A percentile compares a stretch with the other conserved stretches of the same genome.
phyloP scores from a whole-genome alignment of 2,113 vertebrate species.

The Egretta garzetta region DNA sequence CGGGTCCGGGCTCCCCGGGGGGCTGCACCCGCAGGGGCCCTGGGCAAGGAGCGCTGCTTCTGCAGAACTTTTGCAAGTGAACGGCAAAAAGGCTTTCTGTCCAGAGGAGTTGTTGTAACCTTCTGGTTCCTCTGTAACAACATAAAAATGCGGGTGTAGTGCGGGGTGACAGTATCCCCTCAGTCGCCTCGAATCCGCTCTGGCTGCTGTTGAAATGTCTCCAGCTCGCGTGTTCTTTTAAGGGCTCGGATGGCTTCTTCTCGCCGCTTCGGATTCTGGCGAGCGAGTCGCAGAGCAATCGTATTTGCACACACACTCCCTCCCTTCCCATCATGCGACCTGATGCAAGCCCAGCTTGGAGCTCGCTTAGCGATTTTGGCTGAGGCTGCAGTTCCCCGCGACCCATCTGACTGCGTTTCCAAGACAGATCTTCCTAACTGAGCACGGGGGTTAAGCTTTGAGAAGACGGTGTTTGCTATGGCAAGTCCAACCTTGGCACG shows the following conservation, averaged over 20 bases:
- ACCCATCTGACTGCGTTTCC: background rate
- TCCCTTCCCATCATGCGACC: background rate
- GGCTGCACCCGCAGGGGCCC: background rate
- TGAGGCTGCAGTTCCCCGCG: background rate
- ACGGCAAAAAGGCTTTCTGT: background rate
- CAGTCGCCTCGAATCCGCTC: background rate
- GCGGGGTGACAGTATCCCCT: background rate
- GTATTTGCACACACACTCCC: background rate
- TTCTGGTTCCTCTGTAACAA: background rate
- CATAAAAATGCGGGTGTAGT: accelerated
- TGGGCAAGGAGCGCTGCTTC: background rate
- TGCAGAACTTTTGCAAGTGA: background rate
- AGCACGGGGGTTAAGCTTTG: background rate
- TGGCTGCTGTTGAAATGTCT: background rate
- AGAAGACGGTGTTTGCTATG: background rate
- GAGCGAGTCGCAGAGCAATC: background rate
- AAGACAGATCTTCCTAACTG: accelerated
- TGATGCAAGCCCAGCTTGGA: background rate
- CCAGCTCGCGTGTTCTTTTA: background rate
- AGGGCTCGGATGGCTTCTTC: background rate
- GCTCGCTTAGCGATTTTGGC: background rate
- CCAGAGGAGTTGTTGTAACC: background rate
- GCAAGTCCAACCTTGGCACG: background rate
- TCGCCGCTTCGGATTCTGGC: background rate
- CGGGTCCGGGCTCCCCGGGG: too few relatives aligned